Percentiles rank a stretch among this genome's conserved stretches.
These are phyloP conservation scores for Cataglyphis hispanica DNA, from an alignment of 1,140 invertebrate genomes.

Conservation along the genomic window DNA sequence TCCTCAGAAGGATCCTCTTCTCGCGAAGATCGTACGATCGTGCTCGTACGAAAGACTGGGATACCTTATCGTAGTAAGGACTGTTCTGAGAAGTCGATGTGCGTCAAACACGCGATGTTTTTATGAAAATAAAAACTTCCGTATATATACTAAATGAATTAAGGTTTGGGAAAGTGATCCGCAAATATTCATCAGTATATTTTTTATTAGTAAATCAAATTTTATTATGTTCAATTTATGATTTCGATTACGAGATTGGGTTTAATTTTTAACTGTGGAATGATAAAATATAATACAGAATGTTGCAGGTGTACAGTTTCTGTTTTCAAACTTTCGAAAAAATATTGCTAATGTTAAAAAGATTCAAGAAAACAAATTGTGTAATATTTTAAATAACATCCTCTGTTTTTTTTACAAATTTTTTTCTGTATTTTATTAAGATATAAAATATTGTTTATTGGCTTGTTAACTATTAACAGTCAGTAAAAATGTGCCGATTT, in stretches of 20 bases:
- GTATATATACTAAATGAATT: neutral
- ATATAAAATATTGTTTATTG: slow-evolving; percentile 25
- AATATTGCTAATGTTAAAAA: slow-evolving; percentile 1
- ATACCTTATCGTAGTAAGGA: slow-evolving; percentile 48
- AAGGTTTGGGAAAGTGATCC: slow-evolving; percentile 2
- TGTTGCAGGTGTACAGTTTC: neutral
- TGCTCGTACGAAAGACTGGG: slow-evolving; percentile 10
- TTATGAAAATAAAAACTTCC: neutral
- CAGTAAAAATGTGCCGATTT: slow-evolving; percentile 11
- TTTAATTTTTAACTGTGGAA: slow-evolving; percentile 7
- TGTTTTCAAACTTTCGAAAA: neutral
- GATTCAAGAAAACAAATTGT: slow-evolving; percentile 20
- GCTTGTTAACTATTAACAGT: slow-evolving; percentile 5
- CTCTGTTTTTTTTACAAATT: neutral
- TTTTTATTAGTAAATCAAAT: slow-evolving; percentile 19
- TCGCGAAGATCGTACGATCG: neutral
- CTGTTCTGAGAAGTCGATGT: slow-evolving; percentile 38
- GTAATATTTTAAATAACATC: slow-evolving; percentile 46
- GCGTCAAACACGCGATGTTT: slow-evolving; percentile 33
- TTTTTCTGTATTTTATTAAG: neutral
- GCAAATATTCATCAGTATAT: slow-evolving; percentile 8
- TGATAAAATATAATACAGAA: slow-evolving; percentile 20
- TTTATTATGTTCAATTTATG: neutral
- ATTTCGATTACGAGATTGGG: neutral
- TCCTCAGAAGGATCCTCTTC: slow-evolving; percentile 21